These are phyloP conservation scores for Musca domestica DNA, from an alignment of 1,140 invertebrate species.

Conservation along the genomic window DNA sequence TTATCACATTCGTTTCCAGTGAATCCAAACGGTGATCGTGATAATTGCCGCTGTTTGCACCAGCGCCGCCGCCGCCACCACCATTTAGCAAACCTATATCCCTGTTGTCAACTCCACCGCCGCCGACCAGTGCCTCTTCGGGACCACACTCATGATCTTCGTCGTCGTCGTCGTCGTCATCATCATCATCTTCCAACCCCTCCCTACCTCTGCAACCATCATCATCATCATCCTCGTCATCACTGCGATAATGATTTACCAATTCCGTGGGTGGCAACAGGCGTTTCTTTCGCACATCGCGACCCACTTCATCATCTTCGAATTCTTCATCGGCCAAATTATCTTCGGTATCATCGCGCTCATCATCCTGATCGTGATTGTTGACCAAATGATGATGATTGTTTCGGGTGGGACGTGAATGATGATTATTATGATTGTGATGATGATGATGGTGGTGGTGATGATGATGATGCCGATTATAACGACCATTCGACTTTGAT, in stretches of 20 bases:
- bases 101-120: conserved; percentile 1
- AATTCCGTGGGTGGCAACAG: conserved; percentile 4
- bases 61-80: conserved; percentile 5
- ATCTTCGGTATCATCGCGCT: conserved; percentile 50
- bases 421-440: conserved; percentile 32
- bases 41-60: conserved; percentile 8
- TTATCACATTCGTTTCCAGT: conserved; percentile 52
- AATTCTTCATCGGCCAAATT: conserved; percentile 52
- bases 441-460: conserved; percentile 42
- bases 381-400: conserved; percentile 31
- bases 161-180: conserved; percentile 26
- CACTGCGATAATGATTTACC: conserved; percentile 1
- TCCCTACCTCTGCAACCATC: not conserved
- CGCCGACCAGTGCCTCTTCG: conserved; percentile 13
- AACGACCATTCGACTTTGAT: conserved; percentile 29
- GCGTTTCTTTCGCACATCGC: conserved; percentile 48
- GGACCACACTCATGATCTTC: conserved; percentile 27
- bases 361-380: conserved; percentile 25
- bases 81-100: not conserved
- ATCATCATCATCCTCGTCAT: not conserved
- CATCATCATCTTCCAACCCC: conserved; percentile 22
- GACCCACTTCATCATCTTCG: conserved; percentile 50
- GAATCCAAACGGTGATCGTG: conserved; percentile 15
- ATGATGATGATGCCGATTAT: conserved; percentile 40
- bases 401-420: conserved; percentile 35